Evolutionary conservation across 2,888 invertebrate species (phyloP).

Genomic region (Coenonympha glycerion): DNA sequence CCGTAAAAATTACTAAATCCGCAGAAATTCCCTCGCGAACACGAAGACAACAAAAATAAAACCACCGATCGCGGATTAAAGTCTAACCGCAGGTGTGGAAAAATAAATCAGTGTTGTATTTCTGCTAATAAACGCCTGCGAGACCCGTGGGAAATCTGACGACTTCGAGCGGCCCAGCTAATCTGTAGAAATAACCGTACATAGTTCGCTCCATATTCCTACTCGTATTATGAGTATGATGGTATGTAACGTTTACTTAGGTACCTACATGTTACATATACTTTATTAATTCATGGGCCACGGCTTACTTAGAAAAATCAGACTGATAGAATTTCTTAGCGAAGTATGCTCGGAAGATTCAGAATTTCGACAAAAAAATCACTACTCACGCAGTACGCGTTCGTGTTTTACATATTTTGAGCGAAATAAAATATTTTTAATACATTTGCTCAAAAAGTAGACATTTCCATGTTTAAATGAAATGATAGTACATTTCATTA

Average conservation of each 20-base stretch:
- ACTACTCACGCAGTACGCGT: no score
- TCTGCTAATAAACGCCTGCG: conserved; percentile 21
- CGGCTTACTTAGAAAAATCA: no score
- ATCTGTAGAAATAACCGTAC: conserved; percentile 21
- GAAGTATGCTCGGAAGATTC: no score
- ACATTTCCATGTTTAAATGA: no score
- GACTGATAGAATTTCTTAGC: no score
- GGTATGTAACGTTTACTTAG: neutral
- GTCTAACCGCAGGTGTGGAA: conserved; percentile 16
- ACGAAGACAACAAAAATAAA: conserved; percentile 7
- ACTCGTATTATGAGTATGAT: neutral
- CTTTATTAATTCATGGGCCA: neutral
- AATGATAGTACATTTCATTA: no score
- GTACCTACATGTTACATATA: neutral
- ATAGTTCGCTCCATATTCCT: conserved; percentile 5
- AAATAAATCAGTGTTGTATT: conserved; percentile 23
- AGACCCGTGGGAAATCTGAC: conserved; percentile 23
- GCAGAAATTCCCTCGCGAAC: neutral
- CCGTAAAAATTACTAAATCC: neutral
- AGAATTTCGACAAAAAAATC: no score
- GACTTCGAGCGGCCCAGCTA: conserved; percentile 15
- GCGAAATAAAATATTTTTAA: no score
- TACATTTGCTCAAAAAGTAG: no score
- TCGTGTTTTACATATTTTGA: neutral
- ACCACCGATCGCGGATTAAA: conserved; percentile 11